phyloP scores from a whole-genome alignment of 2,113 vertebrate genomes.

The Caretta caretta region DNA sequence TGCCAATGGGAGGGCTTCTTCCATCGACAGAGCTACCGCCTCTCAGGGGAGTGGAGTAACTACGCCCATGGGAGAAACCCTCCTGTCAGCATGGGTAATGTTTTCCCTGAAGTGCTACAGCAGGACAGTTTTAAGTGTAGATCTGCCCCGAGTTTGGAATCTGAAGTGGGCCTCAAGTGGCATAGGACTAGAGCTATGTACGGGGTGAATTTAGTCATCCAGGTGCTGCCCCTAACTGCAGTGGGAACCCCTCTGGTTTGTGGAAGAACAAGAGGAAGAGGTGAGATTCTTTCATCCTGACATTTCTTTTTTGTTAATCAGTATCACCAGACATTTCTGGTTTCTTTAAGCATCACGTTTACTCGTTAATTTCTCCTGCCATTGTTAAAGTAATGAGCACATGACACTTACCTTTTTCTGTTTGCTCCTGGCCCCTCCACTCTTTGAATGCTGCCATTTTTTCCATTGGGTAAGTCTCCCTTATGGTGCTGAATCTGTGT shows the following conservation, averaged over 20 bases:
- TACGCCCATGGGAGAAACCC: too few relatives aligned
- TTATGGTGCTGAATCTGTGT: not conserved
- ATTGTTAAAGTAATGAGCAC: not conserved
- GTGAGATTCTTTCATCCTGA: not conserved
- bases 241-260: not conserved
- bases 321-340: not conserved
- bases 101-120: too few relatives aligned
- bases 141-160: too few relatives aligned
- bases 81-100: too few relatives aligned
- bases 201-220: not conserved
- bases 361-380: not conserved
- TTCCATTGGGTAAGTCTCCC: not conserved
- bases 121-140: too few relatives aligned
- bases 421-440: constrained; percentile 22
- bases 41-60: too few relatives aligned
- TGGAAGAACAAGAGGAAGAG: not conserved
- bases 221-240: not conserved
- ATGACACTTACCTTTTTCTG: constrained; percentile 52
- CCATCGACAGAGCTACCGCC: too few relatives aligned
- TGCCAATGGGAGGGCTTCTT: too few relatives aligned
- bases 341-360: too few relatives aligned
- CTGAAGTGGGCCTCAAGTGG: too few relatives aligned
- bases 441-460: constrained; percentile 14
- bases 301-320: too few relatives aligned
- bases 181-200: not conserved